phyloP scores from a whole-genome alignment of 2,888 invertebrate genomes.

The Nymphalis c-album region DNA sequence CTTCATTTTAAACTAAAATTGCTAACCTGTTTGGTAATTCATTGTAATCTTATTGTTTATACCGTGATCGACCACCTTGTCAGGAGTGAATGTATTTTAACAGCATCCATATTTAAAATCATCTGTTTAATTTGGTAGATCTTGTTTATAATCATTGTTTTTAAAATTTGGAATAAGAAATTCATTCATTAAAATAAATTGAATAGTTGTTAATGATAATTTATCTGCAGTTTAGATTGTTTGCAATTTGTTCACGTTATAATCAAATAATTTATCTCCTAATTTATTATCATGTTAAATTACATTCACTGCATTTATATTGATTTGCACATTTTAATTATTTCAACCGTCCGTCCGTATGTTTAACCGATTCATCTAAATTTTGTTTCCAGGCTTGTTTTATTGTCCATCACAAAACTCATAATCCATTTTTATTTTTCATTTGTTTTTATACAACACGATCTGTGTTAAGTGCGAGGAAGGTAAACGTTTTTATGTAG shows the following conservation, averaged over 20 bases:
- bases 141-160: not conserved
- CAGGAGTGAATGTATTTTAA: constrained; percentile 31
- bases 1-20: too few relatives aligned
- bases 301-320: constrained; percentile 53
- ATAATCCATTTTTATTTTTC: constrained; percentile 41
- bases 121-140: not conserved
- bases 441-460: constrained; percentile 51
- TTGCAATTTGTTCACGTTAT: not conserved
- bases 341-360: constrained; percentile 43
- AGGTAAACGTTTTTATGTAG: constrained; percentile 57
- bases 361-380: constrained; percentile 40
- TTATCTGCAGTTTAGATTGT: not conserved
- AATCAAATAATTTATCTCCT: not conserved
- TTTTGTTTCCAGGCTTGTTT: constrained; percentile 62
- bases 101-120: not conserved
- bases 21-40: not conserved
- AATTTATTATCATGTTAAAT: constrained; percentile 36
- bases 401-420: constrained; percentile 56
- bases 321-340: constrained; percentile 60
- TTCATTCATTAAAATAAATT: not conserved
- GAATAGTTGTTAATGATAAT: not conserved
- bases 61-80: constrained; percentile 30
- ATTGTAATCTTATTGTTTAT: constrained; percentile 6
- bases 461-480: constrained; percentile 55
- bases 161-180: not conserved